Base-by-base conservation (phyloP, 2,113 vertebrate species). In the Empidonax alnorum region DNA sequence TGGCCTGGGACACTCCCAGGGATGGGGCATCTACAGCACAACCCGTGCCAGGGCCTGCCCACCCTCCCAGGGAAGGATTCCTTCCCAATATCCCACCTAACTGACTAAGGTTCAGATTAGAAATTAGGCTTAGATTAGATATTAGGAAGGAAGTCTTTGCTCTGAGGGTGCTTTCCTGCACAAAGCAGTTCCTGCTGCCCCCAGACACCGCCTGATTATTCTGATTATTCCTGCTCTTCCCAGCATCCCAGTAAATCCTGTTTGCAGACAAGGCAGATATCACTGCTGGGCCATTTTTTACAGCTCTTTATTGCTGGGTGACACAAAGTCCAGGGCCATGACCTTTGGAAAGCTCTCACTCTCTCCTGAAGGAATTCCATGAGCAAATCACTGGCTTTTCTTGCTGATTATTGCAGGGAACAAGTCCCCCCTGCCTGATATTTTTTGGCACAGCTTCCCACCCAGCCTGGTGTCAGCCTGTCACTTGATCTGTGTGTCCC, bases 291-390 rank as follows among this genome's bases (percentile, higher is more conserved):
- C 47, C 10, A 3, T 11, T 88, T 44, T 88, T 88, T 56, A 63
- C 69, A 84, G 74, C 58, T 76, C 39, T 88, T 88, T 81, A 84
- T 77, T 44, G 75, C 84, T 39, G 79, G 68, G 23, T 72, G 79
- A 68, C 37, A n/a, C 37, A 2, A 73, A 85, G 79, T 88, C 88
- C 91, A 72, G 78, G 76, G 41, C 90, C 18, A 2, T 56, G 87
- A 84, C 91, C 91, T 85, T 88, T 95, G 94, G 79, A 81, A 90
- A 88, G 87, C 84, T 91, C 69, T 95, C 91, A 81, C 94, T 95
- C 94, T 93, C 75, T 87, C 79, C 65, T 42, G n/a, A n/a, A 90
- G 63, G 84, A 90, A 80, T 77, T 56, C n/a, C 20, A 5, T 0
- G 0, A 62, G 56, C 46, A 84, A 90, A 93, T 56, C 58, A 30